Base-by-base conservation (phyloP, 2,888 invertebrate species). In the Aphodius granarius region DNA sequence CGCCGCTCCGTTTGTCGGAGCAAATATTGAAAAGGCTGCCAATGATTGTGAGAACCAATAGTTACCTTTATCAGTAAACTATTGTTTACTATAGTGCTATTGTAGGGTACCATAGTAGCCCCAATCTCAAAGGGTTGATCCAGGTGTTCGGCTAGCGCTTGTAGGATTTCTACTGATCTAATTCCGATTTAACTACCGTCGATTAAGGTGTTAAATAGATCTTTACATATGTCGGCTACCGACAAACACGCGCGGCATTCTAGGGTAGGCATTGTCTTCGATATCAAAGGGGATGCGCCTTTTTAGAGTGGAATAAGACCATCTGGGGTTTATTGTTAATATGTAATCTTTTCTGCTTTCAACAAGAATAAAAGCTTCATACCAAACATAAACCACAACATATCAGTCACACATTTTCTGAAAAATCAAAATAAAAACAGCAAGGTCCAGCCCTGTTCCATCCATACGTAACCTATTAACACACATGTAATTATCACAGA, bases 401-500 rank as follows among this genome's bases (percentile, higher is more conserved):
- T n/a, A n/a, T n/a, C n/a, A n/a, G n/a, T n/a, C n/a, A n/a, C n/a
- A n/a, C n/a, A n/a, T n/a, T n/a, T n/a, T n/a, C n/a, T n/a, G n/a
- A n/a, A n/a, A n/a, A n/a, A n/a, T n/a, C n/a, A n/a, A n/a, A n/a
- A n/a, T n/a, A n/a, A n/a, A n/a, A n/a, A 43, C 43, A 43, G 9
- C 43, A 13, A 2, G 13, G 43, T 43, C 43, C 43, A 43, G 9
- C 43, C 43, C 43, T 43, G 43, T 43, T 13, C 13, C 9, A 9
- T 43, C 43, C 43, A 43, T 43, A 43, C 43, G 13, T 43, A 43
- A 43, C 43, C 84, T 83, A 84, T 84, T 84, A 84, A 84, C 84
- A 84, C 83, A 81, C 83, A 83, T 83, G 83, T 83, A 84, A 84
- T 84, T 84, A 84, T 83, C 81, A 81, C 82, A 82, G 82, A 83